Base-by-base conservation (phyloP, 2,797 vertebrate genomes). In the Chelonia mydas region DNA sequence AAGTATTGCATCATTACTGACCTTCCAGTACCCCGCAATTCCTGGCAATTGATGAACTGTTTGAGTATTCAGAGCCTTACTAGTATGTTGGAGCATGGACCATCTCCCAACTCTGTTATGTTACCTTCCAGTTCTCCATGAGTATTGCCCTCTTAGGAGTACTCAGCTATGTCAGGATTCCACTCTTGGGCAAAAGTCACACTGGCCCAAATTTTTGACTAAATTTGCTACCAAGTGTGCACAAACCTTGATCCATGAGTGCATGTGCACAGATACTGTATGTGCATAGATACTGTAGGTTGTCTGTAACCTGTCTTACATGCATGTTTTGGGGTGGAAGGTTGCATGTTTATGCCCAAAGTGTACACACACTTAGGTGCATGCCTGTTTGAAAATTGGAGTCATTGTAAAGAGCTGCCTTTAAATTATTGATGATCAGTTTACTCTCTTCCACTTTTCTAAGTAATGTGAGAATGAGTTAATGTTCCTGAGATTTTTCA, bases 291-390 rank as follows among this genome's bases (percentile, higher is more conserved):
- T n/a, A 72, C 47, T 49, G 17, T 9, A 41, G 41, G 5, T 41
- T 41, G 41, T 41, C 41, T 41, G 41, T 41, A 57, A 65, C 92
- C 50, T 65, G 13, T 37, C 16, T 50, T 65, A 55, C n/a, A 74
- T 54, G 45, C 93, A n/a, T 68, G 41, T 85, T n/a, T 27, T 41
- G 10, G 65, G 11, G 81, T 61, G 25, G 4, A 91, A 90, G 79
- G 50, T 87, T 83, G 59, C 65, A 72, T 17, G 1, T n/a, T 9
- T n/a, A 72, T 19, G 17, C 19, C 9, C 28, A 89, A 3, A 3
- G 49, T 94, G 92, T 89, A 82, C 41, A n/a, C 72, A 54, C 79
- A 57, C 28, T 90, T 80, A 93, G 92, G 23, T 5, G 61, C 10
- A 50, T 89, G 23, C 13, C 15, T 80, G 27, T 87, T 59, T 88